Conservation (phyloP, 2,113 vertebrate species). For the Aleadryas rufinucha region DNA sequence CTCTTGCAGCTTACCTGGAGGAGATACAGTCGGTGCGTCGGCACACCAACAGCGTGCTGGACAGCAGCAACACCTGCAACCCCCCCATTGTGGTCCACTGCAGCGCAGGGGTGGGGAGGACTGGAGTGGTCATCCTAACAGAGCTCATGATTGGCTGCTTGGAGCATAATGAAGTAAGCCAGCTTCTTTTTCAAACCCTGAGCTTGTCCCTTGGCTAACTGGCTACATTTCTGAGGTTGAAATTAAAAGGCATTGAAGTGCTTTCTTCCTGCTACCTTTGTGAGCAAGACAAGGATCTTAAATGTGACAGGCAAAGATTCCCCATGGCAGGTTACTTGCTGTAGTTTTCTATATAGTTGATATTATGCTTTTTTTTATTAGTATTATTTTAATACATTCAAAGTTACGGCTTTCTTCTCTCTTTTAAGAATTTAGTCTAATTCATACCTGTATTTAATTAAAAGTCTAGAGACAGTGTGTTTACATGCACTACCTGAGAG, state of each 20-base stretch:
- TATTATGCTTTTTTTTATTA: background rate
- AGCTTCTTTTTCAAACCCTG: background rate
- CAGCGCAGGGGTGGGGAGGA: constrained; percentile 89
- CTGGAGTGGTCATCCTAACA: constrained; percentile 88
- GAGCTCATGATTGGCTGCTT: constrained; percentile 94
- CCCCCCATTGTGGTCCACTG: constrained; percentile 92
- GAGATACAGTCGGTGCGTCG: constrained; percentile 93
- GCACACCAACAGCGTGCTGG: constrained; percentile 91
- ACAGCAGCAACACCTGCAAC: constrained; percentile 81
- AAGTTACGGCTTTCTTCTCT: background rate
- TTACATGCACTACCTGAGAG: background rate
- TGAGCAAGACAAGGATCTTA: background rate
- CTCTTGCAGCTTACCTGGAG: constrained; percentile 86
- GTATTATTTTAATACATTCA: background rate
- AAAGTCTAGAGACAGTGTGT: background rate
- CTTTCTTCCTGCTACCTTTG: background rate
- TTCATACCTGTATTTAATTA: background rate
- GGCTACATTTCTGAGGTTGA: background rate
- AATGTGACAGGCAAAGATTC: background rate
- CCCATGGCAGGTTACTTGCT: background rate
- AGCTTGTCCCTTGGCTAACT: background rate
- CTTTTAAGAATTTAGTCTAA: background rate
- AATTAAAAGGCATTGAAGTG: background rate
- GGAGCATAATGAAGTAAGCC: constrained; percentile 89
- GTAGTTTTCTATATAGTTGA: background rate